phyloP scores from a whole-genome alignment of 2,888 invertebrate genomes.

The Willowsia nigromaculata region DNA sequence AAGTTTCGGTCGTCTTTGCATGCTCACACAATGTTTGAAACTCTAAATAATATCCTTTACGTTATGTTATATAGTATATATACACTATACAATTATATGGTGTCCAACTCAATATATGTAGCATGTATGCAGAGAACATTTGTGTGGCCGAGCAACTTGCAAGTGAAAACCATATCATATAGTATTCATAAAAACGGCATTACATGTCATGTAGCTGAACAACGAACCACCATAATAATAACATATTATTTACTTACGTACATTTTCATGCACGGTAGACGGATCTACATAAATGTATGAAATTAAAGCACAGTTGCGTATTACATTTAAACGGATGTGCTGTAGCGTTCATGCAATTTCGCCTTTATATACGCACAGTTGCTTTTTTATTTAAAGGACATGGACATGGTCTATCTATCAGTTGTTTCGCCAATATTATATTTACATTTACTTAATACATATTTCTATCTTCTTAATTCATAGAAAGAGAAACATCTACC shows the following conservation, averaged over 20 bases:
- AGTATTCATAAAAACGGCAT: constrained; percentile 30
- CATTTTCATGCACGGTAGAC: neutral
- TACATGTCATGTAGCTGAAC: neutral
- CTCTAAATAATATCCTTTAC: no score
- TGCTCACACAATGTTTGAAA: no score
- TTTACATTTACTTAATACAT: neutral
- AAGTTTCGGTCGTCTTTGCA: no score
- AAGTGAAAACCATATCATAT: no score
- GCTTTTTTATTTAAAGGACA: constrained; percentile 17
- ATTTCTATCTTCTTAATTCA: no score
- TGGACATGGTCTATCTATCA: no score
- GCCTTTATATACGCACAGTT: neutral
- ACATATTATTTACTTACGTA: constrained; percentile 11
- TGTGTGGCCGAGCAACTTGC: constrained; percentile 28
- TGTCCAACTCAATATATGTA: no score
- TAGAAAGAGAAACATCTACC: no score
- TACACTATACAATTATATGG: no score
- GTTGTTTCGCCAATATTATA: no score
- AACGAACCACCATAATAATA: no score
- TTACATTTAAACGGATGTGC: constrained; percentile 30
- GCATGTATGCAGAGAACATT: neutral
- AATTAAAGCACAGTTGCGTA: constrained; percentile 23
- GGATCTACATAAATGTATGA: neutral
- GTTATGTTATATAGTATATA: no score
- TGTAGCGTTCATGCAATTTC: neutral